Base-by-base conservation (phyloP, 2,888 invertebrate species). In the Synergus laeviventris region DNA sequence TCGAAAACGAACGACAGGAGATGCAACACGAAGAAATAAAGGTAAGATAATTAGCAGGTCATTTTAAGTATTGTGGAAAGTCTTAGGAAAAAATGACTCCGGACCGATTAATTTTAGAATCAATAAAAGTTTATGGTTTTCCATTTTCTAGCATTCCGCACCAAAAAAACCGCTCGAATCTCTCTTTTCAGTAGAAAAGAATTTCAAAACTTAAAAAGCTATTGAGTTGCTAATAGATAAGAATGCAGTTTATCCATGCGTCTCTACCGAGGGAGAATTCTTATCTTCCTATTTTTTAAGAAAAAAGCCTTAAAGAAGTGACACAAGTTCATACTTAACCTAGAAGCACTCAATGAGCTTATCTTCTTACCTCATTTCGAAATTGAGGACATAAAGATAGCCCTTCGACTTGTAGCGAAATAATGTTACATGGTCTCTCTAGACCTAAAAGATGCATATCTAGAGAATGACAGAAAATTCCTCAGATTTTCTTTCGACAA, bases 401-500 rank as follows among this genome's bases (percentile, higher is more conserved):
- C 77, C 16, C 39, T 21, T n/a, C 42, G 64, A n/a, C 24, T 79
- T 38, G 21, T 76, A 14, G 36, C 12, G 36, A 31, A 49, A 54
- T n/a, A 74, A 5, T 59, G 42, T n/a, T 83, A 59, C 24, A 64
- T 81, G 75, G 61, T 73, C 54, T 49, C 59, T 31, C 5, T 81
- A n/a, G 79, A 42, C 75, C 74, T 49, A n/a, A 62, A 14, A 59
- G 82, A 8, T 73, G 78, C 1, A 61, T 83, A 0, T 70, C 78
- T 24, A n/a, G 42, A 38, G 14, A 11, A 60, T 0, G 66, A 74
- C 36, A 73, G 79, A 56, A 85, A 80, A 75, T 83, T 60, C 12
- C 62, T 83, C 11, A 75, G 81, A n/a, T 82, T 84, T 42, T 62
- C 42, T 36, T 83, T 81, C 42, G 1, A 75, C 5, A 77, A 70